A percentile compares a stretch with the other conserved stretches of the same genome.
Evolutionary conservation across 2,113 vertebrate species (phyloP).

Genomic region (Anguilla rostrata): DNA sequence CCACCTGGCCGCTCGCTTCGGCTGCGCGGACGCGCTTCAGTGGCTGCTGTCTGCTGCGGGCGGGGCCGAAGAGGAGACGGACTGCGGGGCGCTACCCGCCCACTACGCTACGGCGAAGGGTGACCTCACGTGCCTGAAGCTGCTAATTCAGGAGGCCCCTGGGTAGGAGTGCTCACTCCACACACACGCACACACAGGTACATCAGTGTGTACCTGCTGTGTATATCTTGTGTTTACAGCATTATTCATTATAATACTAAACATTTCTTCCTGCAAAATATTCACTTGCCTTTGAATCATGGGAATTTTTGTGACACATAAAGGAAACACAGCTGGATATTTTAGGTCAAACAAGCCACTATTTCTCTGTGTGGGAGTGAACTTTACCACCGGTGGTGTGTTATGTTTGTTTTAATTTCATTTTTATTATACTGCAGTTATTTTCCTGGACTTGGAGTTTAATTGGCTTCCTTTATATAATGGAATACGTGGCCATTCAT

Average conservation of each 20-base stretch:
- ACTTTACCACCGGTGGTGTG: background rate
- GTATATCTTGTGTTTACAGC: background rate
- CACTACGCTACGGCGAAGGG: conserved; percentile 80
- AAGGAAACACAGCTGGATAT: background rate
- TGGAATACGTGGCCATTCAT: background rate
- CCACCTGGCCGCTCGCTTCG: conserved; percentile 79
- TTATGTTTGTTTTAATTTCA: background rate
- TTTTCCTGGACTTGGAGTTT: background rate
- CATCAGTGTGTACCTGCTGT: background rate
- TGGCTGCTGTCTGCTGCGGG: conserved; percentile 71
- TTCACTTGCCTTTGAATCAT: background rate
- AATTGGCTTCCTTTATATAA: background rate
- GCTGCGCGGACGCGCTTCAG: conserved; percentile 56
- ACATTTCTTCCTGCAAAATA: background rate
- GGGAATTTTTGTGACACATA: background rate
- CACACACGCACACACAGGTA: background rate
- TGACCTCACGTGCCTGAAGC: conserved; percentile 74
- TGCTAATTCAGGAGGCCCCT: conserved; percentile 61
- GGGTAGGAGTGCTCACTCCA: conserved; percentile 57
- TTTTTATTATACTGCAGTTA: background rate
- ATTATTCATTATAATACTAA: background rate
- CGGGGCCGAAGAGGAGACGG: conserved; percentile 59
- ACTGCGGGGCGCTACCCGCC: conserved; percentile 74
- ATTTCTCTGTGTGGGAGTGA: background rate
- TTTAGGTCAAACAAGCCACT: background rate